phyloP scores from a whole-genome alignment of 2,888 invertebrate species.

The Hemaris fuciformis region DNA sequence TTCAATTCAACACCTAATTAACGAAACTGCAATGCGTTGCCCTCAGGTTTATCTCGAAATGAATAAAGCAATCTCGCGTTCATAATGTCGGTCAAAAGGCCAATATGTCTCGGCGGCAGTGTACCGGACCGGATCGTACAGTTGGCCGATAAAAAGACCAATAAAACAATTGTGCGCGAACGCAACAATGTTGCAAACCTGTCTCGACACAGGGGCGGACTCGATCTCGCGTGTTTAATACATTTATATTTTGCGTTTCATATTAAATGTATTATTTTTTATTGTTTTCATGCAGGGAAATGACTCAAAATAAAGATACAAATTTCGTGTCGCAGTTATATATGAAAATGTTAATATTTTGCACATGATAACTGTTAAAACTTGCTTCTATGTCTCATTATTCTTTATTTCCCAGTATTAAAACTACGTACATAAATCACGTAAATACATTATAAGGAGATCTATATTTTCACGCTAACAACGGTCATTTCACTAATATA shows the following conservation, averaged over 20 bases:
- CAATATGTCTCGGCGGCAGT: constrained; percentile 42
- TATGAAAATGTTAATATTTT: too few species aligned
- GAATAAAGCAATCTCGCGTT: background rate
- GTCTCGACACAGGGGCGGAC: constrained; percentile 48
- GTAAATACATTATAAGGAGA: too few species aligned
- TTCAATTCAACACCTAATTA: too few species aligned
- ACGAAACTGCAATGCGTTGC: too few species aligned
- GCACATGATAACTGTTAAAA: too few species aligned
- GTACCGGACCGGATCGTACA: constrained; percentile 42
- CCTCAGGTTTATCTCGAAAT: background rate
- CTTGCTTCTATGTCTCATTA: too few species aligned
- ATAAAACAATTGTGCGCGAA: constrained; percentile 50
- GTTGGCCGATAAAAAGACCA: constrained; percentile 50
- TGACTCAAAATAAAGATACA: too few species aligned
- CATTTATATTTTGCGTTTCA: background rate
- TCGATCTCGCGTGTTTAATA: constrained; percentile 20
- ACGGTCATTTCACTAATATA: too few species aligned
- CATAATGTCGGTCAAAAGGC: constrained; percentile 44
- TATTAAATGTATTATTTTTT: background rate
- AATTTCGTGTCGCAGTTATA: too few species aligned
- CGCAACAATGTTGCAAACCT: constrained; percentile 68
- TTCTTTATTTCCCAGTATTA: too few species aligned
- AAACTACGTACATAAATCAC: too few species aligned
- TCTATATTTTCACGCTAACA: too few species aligned
- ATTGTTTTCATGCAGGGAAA: background rate